Evolutionary conservation across 2,113 vertebrate species (phyloP), one percentile per base, ranked within the genome.

Genomic region (Xiphophorus hellerii): DNA sequence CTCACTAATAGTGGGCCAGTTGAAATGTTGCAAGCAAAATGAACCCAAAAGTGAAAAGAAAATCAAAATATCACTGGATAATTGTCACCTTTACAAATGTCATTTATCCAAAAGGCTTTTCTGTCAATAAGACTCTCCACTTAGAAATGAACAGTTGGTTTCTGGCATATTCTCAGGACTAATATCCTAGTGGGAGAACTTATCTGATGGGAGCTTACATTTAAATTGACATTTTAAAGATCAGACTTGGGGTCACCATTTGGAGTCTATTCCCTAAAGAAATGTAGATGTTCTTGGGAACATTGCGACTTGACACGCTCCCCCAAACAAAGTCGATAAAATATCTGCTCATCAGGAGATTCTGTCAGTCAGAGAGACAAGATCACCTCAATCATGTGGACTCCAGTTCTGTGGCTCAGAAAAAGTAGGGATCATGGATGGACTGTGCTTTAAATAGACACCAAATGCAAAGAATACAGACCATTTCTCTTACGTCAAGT

Each of bases 351-450:
- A 86, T 91, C 90, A 84, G 84, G 73, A 72, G 33, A 78, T 74
- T 27, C 37, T 88, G 91, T 84, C 86, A 89, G 88, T 58, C 79
- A 68, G 77, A 84, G 85, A 84, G 86, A 92, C 84, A 88, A 90
- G 82, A 80, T 69, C 44, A 66, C 87, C 89, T 93, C 92, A 91
- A 84, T 92, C 88, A 91, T 72, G 66, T 17, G 84, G 79, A 78
- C 78, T 77, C 69, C 80, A 84, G 71, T 68, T 76, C 85, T 60
- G 70, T 39, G 78, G 72, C 71, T 81, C 69, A 37, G 87, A 90
- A 83, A 74, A 89, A 84, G 89, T 68, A 69, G 75, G 35, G 69
- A 80, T 48, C 30, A 33, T 62, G 75, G 76, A 87, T 65, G 64
- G 54, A 66, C 35, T 14, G 80, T 74, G 83, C 78, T 77, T 78